Evolutionary conservation across 2,113 vertebrate genomes (phyloP).

Genomic region (Salvelinus alpinus): DNA sequence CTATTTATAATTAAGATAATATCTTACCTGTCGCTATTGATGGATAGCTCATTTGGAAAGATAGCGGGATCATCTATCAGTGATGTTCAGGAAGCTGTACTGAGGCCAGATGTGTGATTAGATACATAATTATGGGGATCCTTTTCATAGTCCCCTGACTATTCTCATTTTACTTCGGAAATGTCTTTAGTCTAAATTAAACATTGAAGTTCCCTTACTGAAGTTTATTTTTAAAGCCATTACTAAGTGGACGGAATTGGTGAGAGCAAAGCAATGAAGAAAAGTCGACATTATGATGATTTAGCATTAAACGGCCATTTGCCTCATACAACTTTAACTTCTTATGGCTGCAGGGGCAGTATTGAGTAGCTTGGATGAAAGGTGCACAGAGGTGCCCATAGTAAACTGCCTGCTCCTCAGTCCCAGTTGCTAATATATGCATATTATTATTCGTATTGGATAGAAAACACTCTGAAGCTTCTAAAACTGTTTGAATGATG

Average conservation of each 20-base stretch:
- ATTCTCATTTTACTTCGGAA: slow-evolving; percentile 5
- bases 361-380: no score
- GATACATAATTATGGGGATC: slow-evolving; percentile 27
- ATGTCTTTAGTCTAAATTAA: slow-evolving; percentile 5
- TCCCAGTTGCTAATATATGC: no score
- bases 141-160: slow-evolving; percentile 5
- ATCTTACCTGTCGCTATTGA: slow-evolving; percentile 30
- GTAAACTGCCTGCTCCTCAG: no score
- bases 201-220: neutral
- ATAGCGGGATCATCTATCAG: slow-evolving; percentile 32
- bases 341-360: no score
- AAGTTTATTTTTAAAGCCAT: neutral
- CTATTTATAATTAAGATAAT: slow-evolving; percentile 30
- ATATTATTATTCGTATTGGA: no score
- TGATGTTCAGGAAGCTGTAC: slow-evolving; percentile 14
- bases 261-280: neutral
- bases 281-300: neutral
- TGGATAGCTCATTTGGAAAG: slow-evolving; percentile 38
- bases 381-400: no score
- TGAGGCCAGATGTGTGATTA: slow-evolving; percentile 35
- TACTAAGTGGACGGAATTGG: neutral
- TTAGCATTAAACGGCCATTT: neutral
- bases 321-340: no score
- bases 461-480: no score
- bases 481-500: no score